Base-by-base conservation (phyloP, 2,888 invertebrate genomes). In the Lapara coniferarum region DNA sequence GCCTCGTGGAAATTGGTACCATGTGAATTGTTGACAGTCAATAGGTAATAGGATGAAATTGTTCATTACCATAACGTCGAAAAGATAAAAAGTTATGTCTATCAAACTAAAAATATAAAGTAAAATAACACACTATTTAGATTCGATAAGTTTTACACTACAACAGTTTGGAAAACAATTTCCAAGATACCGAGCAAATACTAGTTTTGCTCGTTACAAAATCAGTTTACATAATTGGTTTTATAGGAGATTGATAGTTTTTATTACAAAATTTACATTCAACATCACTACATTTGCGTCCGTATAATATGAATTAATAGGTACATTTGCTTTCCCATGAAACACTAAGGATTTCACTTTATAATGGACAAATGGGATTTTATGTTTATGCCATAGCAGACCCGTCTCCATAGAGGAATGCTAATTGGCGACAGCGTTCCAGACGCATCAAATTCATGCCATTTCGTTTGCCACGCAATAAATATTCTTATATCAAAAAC, bases 391-490 rank as follows among this genome's bases (percentile, higher is more conserved):
- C 78, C 78, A 76, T 74, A 76, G 74, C 72, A 76, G 83, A 80
- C 79, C 72, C 73, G 77, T 78, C 78, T 80, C 80, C 81, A 76
- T 76, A 76, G 78, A 79, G 81, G 86, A 87, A 87, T 88, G 85
- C 85, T 87, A 88, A 88, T 87, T 85, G 86, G 78, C 76, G 73
- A 75, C 77, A 79, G 75, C 80, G 79, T 79, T 78, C 78, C 80
- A 80, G 81, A 77, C 83, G 72, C 78, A 80, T 81, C 81, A 81
- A 82, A 82, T 77, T 78, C 74, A 78, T 78, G 72, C 78, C 78
- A 63, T 37, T 51, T 46, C 13, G 46, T 25, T 63, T 0, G 25
- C 30, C 72, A 71, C 56, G 69, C 70, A 37, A 82, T 63, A 77
- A 78, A 70, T 66, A 71, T n/a, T 75, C 79, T 73, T 76, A 81